Percentiles rank a stretch among this genome's conserved stretches.
Conservation (phyloP, 92 coral and sea anemone species). For the Phenganax subtilis region DNA sequence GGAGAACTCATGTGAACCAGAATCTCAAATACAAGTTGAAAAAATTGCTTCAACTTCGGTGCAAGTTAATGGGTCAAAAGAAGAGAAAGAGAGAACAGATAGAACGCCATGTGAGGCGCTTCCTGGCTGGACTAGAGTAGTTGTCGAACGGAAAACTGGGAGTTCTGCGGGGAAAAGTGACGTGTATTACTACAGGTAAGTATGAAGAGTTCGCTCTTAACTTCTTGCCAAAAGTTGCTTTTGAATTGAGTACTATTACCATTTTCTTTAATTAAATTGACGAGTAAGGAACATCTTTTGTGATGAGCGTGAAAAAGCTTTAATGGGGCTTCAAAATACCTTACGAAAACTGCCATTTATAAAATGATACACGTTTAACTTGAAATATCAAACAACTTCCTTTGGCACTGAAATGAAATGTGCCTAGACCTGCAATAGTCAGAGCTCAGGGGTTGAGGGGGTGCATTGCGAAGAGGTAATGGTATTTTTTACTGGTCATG, state of each 20-base stretch:
- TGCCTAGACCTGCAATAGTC: too few relatives aligned
- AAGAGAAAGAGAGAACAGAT: slow-evolving; percentile 45
- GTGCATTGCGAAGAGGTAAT: too few relatives aligned
- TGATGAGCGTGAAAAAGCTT: background rate
- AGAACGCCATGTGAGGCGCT: slow-evolving; percentile 76
- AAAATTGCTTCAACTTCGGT: background rate
- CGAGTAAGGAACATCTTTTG: background rate
- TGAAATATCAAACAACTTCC: too few relatives aligned
- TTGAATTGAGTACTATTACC: background rate
- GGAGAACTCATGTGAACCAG: background rate
- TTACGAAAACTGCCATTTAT: too few relatives aligned
- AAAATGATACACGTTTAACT: too few relatives aligned
- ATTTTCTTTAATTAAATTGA: background rate
- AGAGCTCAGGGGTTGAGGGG: too few relatives aligned
- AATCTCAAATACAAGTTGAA: slow-evolving; percentile 3
- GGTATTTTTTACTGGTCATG: too few relatives aligned
- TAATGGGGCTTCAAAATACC: background rate
- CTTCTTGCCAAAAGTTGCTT: background rate
- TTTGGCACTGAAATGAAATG: too few relatives aligned
- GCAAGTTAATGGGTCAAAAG: background rate
- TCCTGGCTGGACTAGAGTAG: slow-evolving; percentile 96
- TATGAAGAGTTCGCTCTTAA: background rate
- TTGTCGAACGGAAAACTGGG: slow-evolving; percentile 83
- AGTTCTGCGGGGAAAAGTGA: slow-evolving; percentile 93
- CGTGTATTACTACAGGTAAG: slow-evolving; percentile 95